These are phyloP conservation scores for Orchesellides sinensis DNA, from an alignment of 2,888 invertebrate species.

Conservation along the genomic window DNA sequence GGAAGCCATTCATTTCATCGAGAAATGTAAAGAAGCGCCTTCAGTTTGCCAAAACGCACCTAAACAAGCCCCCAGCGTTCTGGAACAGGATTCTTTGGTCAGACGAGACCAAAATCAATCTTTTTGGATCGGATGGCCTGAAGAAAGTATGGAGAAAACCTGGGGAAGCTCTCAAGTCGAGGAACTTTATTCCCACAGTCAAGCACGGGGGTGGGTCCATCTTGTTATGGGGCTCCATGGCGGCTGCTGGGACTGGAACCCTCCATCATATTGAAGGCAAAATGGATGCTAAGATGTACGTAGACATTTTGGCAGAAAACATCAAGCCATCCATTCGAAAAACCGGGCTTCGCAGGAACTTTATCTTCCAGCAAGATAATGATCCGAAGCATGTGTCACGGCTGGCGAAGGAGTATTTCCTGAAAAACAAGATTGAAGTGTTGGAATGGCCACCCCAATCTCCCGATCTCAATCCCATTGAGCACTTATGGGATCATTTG, in stretches of 20 bases:
- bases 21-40: slow-evolving; percentile 26
- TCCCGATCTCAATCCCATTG: slow-evolving; percentile 45
- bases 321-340: slow-evolving; percentile 13
- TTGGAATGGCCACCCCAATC: slow-evolving; percentile 46
- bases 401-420: slow-evolving; percentile 13
- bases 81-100: slow-evolving; percentile 39
- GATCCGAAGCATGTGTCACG: slow-evolving; percentile 48
- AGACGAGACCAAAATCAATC: slow-evolving; percentile 52
- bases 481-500: slow-evolving; percentile 28
- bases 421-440: slow-evolving; percentile 27
- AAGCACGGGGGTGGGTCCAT: slow-evolving; percentile 51
- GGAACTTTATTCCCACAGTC: slow-evolving; percentile 36
- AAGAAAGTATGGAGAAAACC: slow-evolving; percentile 38
- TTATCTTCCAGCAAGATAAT: slow-evolving; percentile 49
- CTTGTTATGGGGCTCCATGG: slow-evolving; percentile 52
- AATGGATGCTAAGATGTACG: slow-evolving; percentile 32
- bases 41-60: slow-evolving; percentile 32
- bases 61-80: not conserved
- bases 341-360: slow-evolving; percentile 13
- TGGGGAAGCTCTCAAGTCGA: slow-evolving; percentile 33
- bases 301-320: slow-evolving; percentile 24
- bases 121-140: slow-evolving; percentile 46
- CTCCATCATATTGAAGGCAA: slow-evolving; percentile 49
- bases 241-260: slow-evolving; percentile 15
- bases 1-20: slow-evolving; percentile 49